Conservation (phyloP, 2,797 vertebrate genomes). For the Eulemur albifrons region DNA sequence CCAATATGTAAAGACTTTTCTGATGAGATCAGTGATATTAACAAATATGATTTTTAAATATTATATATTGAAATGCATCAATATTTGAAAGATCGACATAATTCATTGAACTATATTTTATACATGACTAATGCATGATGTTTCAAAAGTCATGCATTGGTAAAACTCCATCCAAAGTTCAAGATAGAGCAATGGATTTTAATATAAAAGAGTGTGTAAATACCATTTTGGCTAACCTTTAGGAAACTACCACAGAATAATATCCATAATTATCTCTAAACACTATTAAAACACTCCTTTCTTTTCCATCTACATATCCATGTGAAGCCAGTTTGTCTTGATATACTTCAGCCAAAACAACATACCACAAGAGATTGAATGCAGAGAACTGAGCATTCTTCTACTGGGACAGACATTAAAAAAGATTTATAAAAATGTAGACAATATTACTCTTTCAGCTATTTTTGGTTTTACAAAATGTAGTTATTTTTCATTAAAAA, state of each 20-base stretch:
- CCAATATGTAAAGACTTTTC: neutral
- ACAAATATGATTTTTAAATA: neutral
- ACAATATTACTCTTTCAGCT: neutral
- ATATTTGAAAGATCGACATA: neutral
- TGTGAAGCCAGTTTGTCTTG: neutral
- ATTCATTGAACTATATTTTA: neutral
- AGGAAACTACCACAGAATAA: neutral
- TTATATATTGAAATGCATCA: neutral
- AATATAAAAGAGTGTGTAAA: neutral
- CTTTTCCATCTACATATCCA: neutral
- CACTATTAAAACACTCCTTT: neutral
- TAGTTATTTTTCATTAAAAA: neutral
- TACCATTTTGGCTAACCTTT: neutral
- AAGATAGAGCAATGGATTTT: neutral
- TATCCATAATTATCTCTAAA: neutral
- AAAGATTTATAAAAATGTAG: neutral
- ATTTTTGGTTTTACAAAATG: neutral
- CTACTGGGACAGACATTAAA: neutral
- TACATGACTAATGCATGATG: neutral
- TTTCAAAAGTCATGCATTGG: neutral
- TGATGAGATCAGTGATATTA: neutral
- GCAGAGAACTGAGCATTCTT: neutral
- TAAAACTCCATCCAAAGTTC: neutral
- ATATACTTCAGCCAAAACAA: neutral
- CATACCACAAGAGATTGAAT: neutral